Evolutionary conservation across 2,797 vertebrate species (phyloP).

Genomic region (Myotis findleyi): DNA sequence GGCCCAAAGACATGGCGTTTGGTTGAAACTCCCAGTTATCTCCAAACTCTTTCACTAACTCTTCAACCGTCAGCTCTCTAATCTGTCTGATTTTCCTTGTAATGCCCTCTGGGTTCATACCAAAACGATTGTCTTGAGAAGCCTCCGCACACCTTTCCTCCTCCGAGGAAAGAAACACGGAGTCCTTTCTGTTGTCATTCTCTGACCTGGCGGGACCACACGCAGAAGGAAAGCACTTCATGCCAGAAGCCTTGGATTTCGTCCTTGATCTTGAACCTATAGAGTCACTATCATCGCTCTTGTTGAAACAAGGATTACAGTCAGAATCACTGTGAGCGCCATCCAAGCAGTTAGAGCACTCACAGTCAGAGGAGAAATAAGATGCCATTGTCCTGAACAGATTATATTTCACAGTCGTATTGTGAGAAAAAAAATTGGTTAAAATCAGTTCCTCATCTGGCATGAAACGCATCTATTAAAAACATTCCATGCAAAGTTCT

Average conservation of each 20-base stretch:
- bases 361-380: constrained; percentile 60
- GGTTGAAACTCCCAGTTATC: not conserved
- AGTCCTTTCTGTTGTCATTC: not conserved
- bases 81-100: not conserved
- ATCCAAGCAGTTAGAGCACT: constrained; percentile 60
- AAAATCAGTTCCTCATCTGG: constrained; percentile 59
- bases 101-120: not conserved
- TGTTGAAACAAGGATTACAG: not conserved
- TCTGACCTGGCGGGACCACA: not conserved
- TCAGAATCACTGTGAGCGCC: not conserved
- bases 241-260: not conserved
- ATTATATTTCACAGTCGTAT: not conserved
- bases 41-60: constrained; percentile 70
- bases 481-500: not conserved
- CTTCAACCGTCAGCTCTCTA: constrained; percentile 65
- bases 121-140: not conserved
- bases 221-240: not conserved
- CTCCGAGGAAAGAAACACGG: constrained; percentile 27
- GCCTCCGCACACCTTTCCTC: not conserved
- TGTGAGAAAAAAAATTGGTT: constrained; percentile 39
- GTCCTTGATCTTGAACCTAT: not conserved
- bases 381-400: not conserved
- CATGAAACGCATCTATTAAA: constrained; percentile 60
- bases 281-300: not conserved
- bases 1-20: constrained; percentile 37